phyloP scores from a whole-genome alignment of 1,140 invertebrate species.

The Scaptodrosophila lebanonensis region DNA sequence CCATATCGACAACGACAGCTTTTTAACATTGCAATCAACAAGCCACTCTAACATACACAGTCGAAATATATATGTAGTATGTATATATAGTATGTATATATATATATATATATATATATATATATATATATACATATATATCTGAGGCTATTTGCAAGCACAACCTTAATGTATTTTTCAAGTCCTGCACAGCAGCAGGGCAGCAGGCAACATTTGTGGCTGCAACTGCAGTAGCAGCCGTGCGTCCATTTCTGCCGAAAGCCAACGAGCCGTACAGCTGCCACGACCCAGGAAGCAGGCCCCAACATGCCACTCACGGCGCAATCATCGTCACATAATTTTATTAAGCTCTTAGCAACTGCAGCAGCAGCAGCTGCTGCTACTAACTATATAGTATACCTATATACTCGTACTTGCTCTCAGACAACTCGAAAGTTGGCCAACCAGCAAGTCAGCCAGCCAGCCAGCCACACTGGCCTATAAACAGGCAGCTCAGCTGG shows the following conservation, averaged over 20 bases:
- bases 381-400: too few species aligned
- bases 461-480: constrained; percentile 19
- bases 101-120: constrained; percentile 21
- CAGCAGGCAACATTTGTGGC: not conserved
- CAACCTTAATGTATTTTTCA: constrained; percentile 73
- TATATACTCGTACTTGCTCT: not conserved
- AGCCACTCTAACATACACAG: constrained; percentile 70
- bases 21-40: constrained; percentile 74
- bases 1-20: too few species aligned
- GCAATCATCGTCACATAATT: constrained; percentile 74
- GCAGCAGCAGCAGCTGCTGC: not conserved
- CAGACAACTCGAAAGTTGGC: not conserved
- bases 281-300: constrained; percentile 15
- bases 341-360: constrained; percentile 69
- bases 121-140: constrained; percentile 12
- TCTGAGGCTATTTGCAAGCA: constrained; percentile 43
- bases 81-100: constrained; percentile 14
- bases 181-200: constrained; percentile 55
- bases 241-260: constrained; percentile 36
- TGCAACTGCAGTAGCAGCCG: constrained; percentile 19
- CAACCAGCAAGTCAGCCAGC: constrained; percentile 33
- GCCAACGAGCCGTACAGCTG: constrained; percentile 41
- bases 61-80: constrained; percentile 50
- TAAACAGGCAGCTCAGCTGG: constrained; percentile 14
- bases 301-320: constrained; percentile 13